Conservation (phyloP, 2,113 vertebrate species). For the Cryptomyrus ogoouensis region DNA sequence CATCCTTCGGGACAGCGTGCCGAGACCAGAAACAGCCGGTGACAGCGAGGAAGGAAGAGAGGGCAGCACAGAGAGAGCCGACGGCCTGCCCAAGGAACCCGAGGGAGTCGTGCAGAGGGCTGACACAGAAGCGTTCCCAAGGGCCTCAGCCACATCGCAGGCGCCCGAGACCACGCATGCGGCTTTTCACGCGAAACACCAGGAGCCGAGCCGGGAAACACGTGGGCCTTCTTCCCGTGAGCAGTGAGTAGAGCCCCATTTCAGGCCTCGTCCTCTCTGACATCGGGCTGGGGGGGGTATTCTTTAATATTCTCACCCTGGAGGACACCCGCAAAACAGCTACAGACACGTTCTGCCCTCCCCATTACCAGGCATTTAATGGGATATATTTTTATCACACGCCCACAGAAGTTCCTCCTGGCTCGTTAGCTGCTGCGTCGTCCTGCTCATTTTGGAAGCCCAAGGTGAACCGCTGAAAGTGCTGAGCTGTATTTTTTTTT, state of each 20-base stretch:
- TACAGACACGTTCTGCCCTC: background rate
- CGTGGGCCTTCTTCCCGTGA: background rate
- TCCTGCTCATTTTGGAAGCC: background rate
- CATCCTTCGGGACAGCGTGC: background rate
- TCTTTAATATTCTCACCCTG: background rate
- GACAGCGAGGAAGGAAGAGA: slow-evolving; percentile 22
- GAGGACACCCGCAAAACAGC: background rate
- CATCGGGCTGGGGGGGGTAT: background rate
- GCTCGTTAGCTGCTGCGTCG: background rate
- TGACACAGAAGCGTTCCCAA: slow-evolving; percentile 17
- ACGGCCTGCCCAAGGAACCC: background rate
- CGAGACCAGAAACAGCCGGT: slow-evolving; percentile 20
- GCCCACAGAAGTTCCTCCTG: background rate
- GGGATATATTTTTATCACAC: background rate
- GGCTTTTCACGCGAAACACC: background rate
- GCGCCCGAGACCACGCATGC: background rate
- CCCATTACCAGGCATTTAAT: background rate
- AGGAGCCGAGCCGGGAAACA: background rate
- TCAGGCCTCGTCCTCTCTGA: background rate
- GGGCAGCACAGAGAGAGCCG: slow-evolving; percentile 3
- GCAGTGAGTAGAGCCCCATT: background rate
- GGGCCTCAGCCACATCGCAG: background rate
- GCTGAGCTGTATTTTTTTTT: background rate
- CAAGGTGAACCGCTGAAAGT: background rate
- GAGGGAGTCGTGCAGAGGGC: slow-evolving; percentile 16